These are phyloP conservation scores for Rhagologus leucostigma DNA, from an alignment of 2,113 vertebrate genomes.

Conservation along the genomic window DNA sequence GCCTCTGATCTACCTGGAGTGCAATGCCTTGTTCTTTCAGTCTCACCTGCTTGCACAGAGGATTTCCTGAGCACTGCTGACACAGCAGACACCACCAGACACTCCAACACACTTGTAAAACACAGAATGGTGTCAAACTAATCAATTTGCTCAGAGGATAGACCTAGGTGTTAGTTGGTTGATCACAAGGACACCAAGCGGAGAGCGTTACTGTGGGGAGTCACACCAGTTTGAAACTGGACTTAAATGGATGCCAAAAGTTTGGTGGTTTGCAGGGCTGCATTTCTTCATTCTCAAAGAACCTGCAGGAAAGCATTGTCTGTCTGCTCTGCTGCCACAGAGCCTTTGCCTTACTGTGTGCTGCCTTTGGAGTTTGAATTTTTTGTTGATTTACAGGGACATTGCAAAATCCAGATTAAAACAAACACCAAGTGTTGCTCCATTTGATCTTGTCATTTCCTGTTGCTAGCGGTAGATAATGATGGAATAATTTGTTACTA, in stretches of 20 bases:
- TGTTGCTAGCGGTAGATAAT: neutral
- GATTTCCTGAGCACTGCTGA: accelerated
- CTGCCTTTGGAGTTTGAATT: neutral
- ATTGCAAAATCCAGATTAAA: neutral
- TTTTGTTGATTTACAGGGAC: neutral
- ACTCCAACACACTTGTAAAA: neutral
- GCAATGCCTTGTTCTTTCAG: neutral
- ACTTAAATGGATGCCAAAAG: accelerated
- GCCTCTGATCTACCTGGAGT: neutral
- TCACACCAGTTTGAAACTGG: neutral
- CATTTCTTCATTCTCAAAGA: neutral
- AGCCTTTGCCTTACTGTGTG: neutral
- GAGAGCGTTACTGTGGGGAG: too few species aligned
- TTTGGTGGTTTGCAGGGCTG: neutral
- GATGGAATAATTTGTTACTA: neutral
- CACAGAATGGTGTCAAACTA: neutral
- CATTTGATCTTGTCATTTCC: neutral
- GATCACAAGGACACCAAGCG: neutral
- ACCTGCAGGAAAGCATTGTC: neutral
- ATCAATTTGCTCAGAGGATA: neutral
- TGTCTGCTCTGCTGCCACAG: neutral
- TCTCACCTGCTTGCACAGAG: neutral
- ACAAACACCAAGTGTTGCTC: neutral
- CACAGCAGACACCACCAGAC: neutral
- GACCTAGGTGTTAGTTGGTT: neutral